Evolutionary conservation across 2,888 invertebrate species (phyloP), one percentile per base, ranked within the genome.

Genomic region (Acutogordius australiensis): DNA sequence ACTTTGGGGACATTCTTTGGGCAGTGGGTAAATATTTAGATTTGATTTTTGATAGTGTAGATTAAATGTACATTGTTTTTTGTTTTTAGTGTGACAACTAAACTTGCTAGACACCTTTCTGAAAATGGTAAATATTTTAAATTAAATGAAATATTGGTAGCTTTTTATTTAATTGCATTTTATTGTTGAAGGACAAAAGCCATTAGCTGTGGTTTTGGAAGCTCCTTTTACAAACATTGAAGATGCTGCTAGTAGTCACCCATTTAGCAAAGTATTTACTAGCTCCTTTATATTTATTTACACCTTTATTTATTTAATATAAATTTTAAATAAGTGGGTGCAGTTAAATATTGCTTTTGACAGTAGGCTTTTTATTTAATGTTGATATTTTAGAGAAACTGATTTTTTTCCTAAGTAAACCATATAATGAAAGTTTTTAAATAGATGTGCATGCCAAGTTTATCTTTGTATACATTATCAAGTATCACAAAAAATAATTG

Each of bases 1-100:
- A 51, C 23, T 51, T 4, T 51, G 51, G 51, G 51, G 51, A 21
- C 51, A 51, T 51, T 51, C 51, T n/a, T 23, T 51, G 26, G 51
- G 51, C 4, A 51, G 51, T 51, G 51, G 51, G 51, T 51, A 23
- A 4, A 37, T 37, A 37, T 37, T 37, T 37, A 37, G 18, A 37
- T 13, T 13, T 37, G 37, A 37, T 37, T 37, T 37, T 37, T 37
- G 18, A 37, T 13, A 37, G 8, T 37, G 8, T 37, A 37, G 8
- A 37, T 13, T 13, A 37, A 37, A 37, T 37, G n/a, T n/a, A n/a
- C n/a, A n/a, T n/a, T n/a, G n/a, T n/a, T n/a, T n/a, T n/a, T n/a
- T n/a, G n/a, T 23, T 51, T 51, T 8, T 51, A 51, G 51, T 21
- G 26, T 51, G 4, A 51, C 51, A 21, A 23, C 51, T 51, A 51